Evolutionary conservation across 2,888 invertebrate species (phyloP).

Genomic region (Gymnosoma rotundatum): DNA sequence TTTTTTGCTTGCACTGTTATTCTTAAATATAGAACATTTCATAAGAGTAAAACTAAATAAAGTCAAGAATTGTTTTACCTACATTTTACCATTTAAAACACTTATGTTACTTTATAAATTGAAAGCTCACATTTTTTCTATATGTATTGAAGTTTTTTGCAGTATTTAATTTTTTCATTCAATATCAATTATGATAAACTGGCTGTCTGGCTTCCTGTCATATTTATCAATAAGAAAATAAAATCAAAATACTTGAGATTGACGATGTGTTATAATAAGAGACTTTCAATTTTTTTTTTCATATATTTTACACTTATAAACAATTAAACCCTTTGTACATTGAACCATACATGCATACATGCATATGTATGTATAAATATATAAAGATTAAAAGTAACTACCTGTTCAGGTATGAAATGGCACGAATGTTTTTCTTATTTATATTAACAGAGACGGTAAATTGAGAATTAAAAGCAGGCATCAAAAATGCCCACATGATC

Average conservation of each 20-base stretch:
- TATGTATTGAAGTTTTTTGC: constrained; percentile 14
- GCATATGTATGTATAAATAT: neutral
- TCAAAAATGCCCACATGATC: neutral
- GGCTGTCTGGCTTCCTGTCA: constrained; percentile 12
- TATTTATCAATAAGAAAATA: constrained; percentile 29
- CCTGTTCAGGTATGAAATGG: constrained; percentile 44
- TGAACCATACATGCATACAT: neutral
- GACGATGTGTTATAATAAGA: constrained; percentile 49
- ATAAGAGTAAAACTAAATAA: constrained; percentile 3
- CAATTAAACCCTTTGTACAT: constrained; percentile 20
- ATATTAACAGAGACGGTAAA: constrained; percentile 13
- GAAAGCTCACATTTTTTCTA: constrained; percentile 39
- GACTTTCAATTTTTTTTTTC: neutral
- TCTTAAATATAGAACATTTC: constrained; percentile 16
- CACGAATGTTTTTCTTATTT: constrained; percentile 18
- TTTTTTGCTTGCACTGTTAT: neutral
- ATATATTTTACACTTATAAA: neutral
- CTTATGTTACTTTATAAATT: neutral
- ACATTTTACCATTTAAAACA: too few species aligned
- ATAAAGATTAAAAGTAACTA: constrained; percentile 30
- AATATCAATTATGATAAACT: constrained; percentile 28
- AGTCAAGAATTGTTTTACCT: neutral
- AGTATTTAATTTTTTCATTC: neutral
- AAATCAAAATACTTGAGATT: constrained; percentile 53
- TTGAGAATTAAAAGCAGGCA: neutral